Base-by-base conservation (phyloP, 2,113 vertebrate genomes). In the Nipponia nippon region DNA sequence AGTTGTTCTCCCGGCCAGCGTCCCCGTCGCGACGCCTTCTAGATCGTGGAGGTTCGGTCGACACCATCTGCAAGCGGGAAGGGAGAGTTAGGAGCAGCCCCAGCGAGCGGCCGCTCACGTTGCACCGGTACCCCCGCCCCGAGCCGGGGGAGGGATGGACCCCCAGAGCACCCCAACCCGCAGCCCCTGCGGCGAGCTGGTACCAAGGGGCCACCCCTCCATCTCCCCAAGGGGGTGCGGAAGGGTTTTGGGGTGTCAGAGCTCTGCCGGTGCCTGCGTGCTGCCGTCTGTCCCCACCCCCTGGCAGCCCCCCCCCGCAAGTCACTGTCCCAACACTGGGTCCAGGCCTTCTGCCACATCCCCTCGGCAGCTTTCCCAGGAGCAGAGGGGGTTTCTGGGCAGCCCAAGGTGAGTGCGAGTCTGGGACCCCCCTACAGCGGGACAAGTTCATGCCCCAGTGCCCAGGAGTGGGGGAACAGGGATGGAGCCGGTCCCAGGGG, bases 21-120 rank as follows among this genome's bases (percentile, higher is more conserved):
- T 90, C 89, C 95, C 96, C 87, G 83, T 92, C 93, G 96, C 95
- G 95, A 98, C 97, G 89, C 96, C 95, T 97, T 98, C 98, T 98
- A 98, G 98, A 99, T 99, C 7, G 99, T 99, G 83, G 99, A 99
- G 83, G 99, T 99, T 97, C 99, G 98, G 97, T 99, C 99, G 4
- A 99, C 98, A 42, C 99, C 99, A 75, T 99, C 99, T 99, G 97
- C 94, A 96, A 96, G 72, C 4, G 0, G 53, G 66, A 80, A 91
- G 22, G 44, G 25, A 83, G 15, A 61, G 26, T 96, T 18, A 97
- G 84, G 53, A 75, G 34, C 32, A 38, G 78, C 36, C 56, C 32
- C 2, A 2, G 26, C 1, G 13, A 81, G 52, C 59, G 44, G 44
- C 21, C 0, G 47, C 58, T 63, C 38, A 10, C 8, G 2, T 11